phyloP scores from a whole-genome alignment of 2,888 invertebrate species.

The Hofmannophila pseudospretella region DNA sequence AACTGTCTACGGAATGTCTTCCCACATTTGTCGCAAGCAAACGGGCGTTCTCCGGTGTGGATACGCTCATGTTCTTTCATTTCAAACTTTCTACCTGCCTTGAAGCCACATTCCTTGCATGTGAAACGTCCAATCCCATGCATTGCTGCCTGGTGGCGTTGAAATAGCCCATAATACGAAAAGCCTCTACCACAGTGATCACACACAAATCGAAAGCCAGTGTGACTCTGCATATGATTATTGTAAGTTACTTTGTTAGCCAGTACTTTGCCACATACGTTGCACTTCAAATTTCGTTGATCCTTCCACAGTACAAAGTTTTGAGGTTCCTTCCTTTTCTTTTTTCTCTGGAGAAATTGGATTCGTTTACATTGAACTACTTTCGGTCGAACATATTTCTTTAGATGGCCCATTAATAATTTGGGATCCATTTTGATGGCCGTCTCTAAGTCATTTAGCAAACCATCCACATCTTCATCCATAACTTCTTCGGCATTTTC shows the following conservation, averaged over 20 bases:
- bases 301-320: too few species aligned
- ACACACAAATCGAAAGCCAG: constrained; percentile 49
- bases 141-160: constrained; percentile 43
- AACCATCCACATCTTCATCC: constrained; percentile 9
- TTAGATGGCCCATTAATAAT: not conserved
- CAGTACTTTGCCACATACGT: constrained; percentile 45
- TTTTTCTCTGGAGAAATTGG: not conserved
- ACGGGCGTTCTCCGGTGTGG: constrained; percentile 63
- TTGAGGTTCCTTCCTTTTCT: constrained; percentile 4
- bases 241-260: constrained; percentile 44
- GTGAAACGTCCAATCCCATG: constrained; percentile 51
- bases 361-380: not conserved
- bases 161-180: constrained; percentile 37
- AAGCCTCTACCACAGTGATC: constrained; percentile 63
- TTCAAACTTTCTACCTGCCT: constrained; percentile 45
- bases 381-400: not conserved
- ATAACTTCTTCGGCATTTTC: not conserved
- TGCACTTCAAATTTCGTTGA: constrained; percentile 34
- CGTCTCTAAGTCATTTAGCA: constrained; percentile 15
- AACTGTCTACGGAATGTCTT: constrained; percentile 55
- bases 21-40: constrained; percentile 63
- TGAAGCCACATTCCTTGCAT: constrained; percentile 53
- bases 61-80: constrained; percentile 54
- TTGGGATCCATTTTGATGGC: constrained; percentile 7
- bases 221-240: constrained; percentile 59